A percentile compares a stretch with the other conserved stretches of the same genome.
phyloP scores from a whole-genome alignment of 2,888 invertebrate species.

The Nezara viridula region DNA sequence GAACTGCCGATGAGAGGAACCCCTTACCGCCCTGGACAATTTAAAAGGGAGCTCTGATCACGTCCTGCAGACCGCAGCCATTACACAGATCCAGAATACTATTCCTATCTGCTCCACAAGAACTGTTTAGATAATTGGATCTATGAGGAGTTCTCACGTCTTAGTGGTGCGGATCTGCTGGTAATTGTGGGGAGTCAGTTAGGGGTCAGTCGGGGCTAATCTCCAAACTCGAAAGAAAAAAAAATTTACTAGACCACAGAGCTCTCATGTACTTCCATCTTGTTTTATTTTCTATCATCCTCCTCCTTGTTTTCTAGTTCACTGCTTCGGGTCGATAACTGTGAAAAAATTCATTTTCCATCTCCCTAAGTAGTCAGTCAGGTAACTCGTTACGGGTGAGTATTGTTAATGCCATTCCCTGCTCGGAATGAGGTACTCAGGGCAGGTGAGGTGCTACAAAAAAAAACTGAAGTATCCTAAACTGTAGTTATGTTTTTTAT shows the following conservation, averaged over 20 bases:
- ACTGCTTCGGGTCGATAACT: constrained; percentile 40
- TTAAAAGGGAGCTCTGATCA: constrained; percentile 45
- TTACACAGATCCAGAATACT: constrained; percentile 46
- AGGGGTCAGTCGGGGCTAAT: constrained; percentile 49
- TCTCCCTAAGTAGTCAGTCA: constrained; percentile 19
- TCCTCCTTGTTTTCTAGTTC: constrained; percentile 37
- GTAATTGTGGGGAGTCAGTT: constrained; percentile 39
- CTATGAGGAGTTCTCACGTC: constrained; percentile 48
- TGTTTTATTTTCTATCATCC: constrained; percentile 9
- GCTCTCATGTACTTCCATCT: not conserved
- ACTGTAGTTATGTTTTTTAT: constrained; percentile 20
- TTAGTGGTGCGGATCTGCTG: constrained; percentile 41
- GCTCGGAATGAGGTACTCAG: not conserved
- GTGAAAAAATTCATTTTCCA: constrained; percentile 45
- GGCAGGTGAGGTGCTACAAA: not conserved
- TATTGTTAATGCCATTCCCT: constrained; percentile 2
- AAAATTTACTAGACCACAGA: constrained; percentile 45
- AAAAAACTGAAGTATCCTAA: not conserved
- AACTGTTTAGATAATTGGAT: constrained; percentile 50
- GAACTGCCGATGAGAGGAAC: constrained; percentile 18
- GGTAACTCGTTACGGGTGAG: constrained; percentile 12
- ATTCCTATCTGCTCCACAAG: constrained; percentile 38
- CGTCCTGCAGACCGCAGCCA: constrained; percentile 46
- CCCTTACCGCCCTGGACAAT: constrained; percentile 43
- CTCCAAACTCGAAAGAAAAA: constrained; percentile 2